Percentiles rank a stretch among this genome's conserved stretches.
Evolutionary conservation across 2,888 invertebrate genomes (phyloP).

Genomic region (Noctua fimbriata): DNA sequence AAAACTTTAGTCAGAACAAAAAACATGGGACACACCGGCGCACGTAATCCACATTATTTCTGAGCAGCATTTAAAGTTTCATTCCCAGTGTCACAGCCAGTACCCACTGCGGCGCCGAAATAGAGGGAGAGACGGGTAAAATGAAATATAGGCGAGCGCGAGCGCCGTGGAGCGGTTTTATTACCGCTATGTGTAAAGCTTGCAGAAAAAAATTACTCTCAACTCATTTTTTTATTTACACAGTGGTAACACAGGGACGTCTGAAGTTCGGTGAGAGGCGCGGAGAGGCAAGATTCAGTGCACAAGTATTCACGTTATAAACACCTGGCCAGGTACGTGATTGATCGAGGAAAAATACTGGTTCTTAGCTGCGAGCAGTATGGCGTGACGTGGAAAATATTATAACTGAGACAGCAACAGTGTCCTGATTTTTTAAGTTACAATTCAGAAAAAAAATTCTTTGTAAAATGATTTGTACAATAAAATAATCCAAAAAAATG

Average conservation of each 20-base stretch:
- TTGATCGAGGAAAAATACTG: constrained; percentile 35
- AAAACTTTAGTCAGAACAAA: constrained; percentile 67
- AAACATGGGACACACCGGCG: constrained; percentile 70
- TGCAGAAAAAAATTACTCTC: constrained; percentile 86
- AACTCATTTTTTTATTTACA: constrained; percentile 83
- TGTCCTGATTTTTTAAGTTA: background rate
- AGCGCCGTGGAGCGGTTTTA: constrained; percentile 83
- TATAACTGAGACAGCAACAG: background rate
- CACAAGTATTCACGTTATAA: constrained; percentile 51
- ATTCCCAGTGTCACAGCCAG: constrained; percentile 82
- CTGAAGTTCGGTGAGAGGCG: constrained; percentile 57
- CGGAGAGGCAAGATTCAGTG: constrained; percentile 48
- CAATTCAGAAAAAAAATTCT: background rate
- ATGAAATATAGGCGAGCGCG: constrained; percentile 85
- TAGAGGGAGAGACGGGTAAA: constrained; percentile 76
- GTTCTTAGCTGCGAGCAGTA: background rate
- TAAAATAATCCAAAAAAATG: background rate
- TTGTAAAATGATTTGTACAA: background rate
- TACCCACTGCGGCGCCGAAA: constrained; percentile 67
- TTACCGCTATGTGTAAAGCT: constrained; percentile 87
- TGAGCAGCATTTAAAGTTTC: constrained; percentile 86
- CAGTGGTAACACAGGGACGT: constrained; percentile 68
- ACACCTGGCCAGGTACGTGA: constrained; percentile 53
- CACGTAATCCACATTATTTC: constrained; percentile 85
- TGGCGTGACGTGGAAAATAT: background rate